Conservation (phyloP, 1,140 invertebrate species). For the Pectinophora gossypiella region DNA sequence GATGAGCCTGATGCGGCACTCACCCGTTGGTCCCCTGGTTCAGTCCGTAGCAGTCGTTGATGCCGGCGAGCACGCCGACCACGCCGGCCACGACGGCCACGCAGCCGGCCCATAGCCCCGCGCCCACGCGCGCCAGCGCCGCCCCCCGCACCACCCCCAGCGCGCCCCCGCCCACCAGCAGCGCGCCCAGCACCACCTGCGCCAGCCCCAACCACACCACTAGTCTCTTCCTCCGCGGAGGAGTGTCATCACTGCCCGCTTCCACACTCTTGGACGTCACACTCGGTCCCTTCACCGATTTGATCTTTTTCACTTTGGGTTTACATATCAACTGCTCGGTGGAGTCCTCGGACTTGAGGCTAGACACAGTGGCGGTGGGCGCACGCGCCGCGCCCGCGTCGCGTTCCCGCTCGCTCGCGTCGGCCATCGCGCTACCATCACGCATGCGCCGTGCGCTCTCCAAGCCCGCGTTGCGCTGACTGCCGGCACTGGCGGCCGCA, state of each 20-base stretch:
- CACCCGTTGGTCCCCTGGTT: conserved; percentile 56
- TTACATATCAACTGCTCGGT: conserved; percentile 77
- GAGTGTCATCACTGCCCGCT: conserved; percentile 46
- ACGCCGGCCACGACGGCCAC: conserved; percentile 76
- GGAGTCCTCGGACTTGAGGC: conserved; percentile 69
- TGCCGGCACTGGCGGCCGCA: conserved; percentile 6
- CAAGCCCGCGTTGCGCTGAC: conserved; percentile 7
- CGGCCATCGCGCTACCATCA: conserved; percentile 40
- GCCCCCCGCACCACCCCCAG: conserved; percentile 76
- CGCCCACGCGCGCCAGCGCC: conserved; percentile 76
- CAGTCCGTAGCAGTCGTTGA: conserved; percentile 76
- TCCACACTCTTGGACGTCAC: conserved; percentile 58
- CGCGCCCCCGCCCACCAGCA: conserved; percentile 76
- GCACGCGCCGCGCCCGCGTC: conserved; percentile 36
- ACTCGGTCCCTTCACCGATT: conserved; percentile 40
- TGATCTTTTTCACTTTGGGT: conserved; percentile 45
- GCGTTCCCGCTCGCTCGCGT: conserved; percentile 23
- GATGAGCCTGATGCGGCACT: too few species aligned
- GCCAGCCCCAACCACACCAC: conserved; percentile 74
- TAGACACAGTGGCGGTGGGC: conserved; percentile 54
- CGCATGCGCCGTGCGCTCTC: conserved; percentile 13
- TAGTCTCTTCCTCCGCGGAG: conserved; percentile 30
- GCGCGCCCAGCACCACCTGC: conserved; percentile 76
- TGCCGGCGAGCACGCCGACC: conserved; percentile 75
- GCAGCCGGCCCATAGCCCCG: conserved; percentile 78